Evolutionary conservation across 2,888 invertebrate species (phyloP), one percentile per base, ranked within the genome.

Genomic region (Oscheius onirici): DNA sequence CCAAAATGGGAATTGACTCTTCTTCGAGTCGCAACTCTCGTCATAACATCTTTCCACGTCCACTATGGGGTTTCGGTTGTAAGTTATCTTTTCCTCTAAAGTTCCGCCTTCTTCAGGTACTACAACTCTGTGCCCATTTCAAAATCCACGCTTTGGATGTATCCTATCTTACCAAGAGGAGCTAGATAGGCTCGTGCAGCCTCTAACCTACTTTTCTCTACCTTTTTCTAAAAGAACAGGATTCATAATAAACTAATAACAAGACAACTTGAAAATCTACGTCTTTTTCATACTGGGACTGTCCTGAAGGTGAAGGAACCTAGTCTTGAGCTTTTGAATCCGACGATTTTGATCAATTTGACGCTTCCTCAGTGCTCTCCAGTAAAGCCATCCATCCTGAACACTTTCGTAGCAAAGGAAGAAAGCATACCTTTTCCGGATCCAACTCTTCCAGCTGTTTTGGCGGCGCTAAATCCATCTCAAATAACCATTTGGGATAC

Each of bases 51-150:
- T 51, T 92, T 93, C 54, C 97, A 99, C 88, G 90, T 96, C 82
- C 93, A 94, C 89, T 97, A 97, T 88, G 97, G 96, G 72, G 91
- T 93, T 54, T 92, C 92, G 89, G 94, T 99, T 90, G 97, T 97
- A 90, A 92, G 94, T 91, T 41, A 8, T 15, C 3, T 24, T 10
- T 22, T 46, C 6, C 2, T 22, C 13, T 24, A 46, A 28, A 26
- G 22, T 3, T 22, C 15, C 1, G 11, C 2, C 6, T 24, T 24
- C 3, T 63, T 63, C 65, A 86, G 86, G 84, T 87, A n/a, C 80
- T 81, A 17, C 86, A 86, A 73, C 77, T 86, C 22, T 86, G 86
- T 71, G 77, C 78, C 41, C 86, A 86, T 72, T 86, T 86, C 79
- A 82, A 84, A 26, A 86, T 86, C 63, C 69, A 83, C 63, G 84